Percentiles rank a stretch among this genome's conserved stretches.
These are phyloP conservation scores for Plebejus anna DNA, from an alignment of 2,888 invertebrate genomes.

Conservation along the genomic window DNA sequence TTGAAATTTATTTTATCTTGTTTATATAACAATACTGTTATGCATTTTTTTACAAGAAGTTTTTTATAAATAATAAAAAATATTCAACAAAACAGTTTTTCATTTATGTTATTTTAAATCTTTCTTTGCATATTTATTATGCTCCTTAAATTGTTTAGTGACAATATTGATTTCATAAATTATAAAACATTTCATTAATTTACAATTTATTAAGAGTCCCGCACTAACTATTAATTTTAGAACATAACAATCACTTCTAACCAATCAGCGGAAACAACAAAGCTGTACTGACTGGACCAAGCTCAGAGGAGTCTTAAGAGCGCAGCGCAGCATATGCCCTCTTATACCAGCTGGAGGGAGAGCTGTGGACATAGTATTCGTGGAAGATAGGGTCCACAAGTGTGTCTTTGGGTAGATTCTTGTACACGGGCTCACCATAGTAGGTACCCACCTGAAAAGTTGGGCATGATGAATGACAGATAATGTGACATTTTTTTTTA, in stretches of 20 bases:
- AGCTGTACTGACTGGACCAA: conserved; percentile 29
- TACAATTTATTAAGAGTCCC: conserved; percentile 15
- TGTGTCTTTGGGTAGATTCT: conserved; percentile 82
- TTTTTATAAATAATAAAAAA: conserved; percentile 3
- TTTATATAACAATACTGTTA: neutral
- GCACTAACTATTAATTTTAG: conserved; percentile 1
- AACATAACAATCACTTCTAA: neutral
- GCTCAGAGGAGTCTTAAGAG: conserved; percentile 59
- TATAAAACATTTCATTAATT: conserved; percentile 3
- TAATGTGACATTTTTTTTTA: neutral
- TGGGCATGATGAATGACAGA: neutral
- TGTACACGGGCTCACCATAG: conserved; percentile 90
- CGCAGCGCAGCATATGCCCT: conserved; percentile 76
- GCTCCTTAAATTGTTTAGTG: neutral
- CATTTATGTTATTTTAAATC: neutral
- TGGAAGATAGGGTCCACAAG: conserved; percentile 82
- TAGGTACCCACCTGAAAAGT: conserved; percentile 86
- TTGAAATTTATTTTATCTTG: neutral
- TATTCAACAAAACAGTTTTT: neutral
- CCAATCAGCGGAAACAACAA: neutral
- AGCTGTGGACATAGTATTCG: conserved; percentile 86
- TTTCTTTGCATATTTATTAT: neutral
- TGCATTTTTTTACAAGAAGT: neutral
- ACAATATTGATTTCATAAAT: neutral
- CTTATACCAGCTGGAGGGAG: conserved; percentile 70